Evolutionary conservation across 2,888 invertebrate genomes (phyloP), one percentile per base, ranked within the genome.

Genomic region (Leuctra nigra): DNA sequence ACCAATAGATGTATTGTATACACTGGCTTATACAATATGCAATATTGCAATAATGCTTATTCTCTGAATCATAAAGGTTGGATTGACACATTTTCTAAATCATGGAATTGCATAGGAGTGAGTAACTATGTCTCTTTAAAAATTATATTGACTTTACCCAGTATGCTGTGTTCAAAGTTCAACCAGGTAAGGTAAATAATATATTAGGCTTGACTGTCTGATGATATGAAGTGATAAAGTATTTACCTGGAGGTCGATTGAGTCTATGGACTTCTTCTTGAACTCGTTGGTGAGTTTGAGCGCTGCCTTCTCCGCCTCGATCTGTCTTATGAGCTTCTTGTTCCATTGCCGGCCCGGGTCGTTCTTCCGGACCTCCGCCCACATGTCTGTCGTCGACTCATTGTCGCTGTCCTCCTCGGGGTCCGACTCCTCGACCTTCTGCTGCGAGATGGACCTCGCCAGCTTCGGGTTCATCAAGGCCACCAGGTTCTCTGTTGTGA

Each of bases 401-500:
- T 29, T 18, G 6, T 38, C 58, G 11, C 29, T 22, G 13, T 54
- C 54, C 1, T 41, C 24, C 4, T 54, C 48, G 33, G n/a, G 47
- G 18, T 50, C 50, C 35, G 23, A 22, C 22, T 39, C 53, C 54
- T 35, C 18, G 22, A 20, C 33, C 14, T 35, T 55, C 22, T 16
- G 54, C 22, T 20, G 23, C 4, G 16, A 29, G 13, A 36, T n/a
- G 24, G 18, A 41, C 24, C 20, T 44, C 11, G 33, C 35, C 41
- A 61, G 54, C 2, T 3, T 13, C 2, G 62, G 60, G 39, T 62
- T 61, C n/a, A 55, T 33, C 20, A 59, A 16, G n/a, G 44, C 25
- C 4, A 58, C 35, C 4, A 57, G 29, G 22, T 61, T 53, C 23
- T 62, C 58, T 13, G 41, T 50, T n/a, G 65, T 78, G 23, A 87